phyloP scores from a whole-genome alignment of 2,797 vertebrate species.

The Chaunax sp. region DNA sequence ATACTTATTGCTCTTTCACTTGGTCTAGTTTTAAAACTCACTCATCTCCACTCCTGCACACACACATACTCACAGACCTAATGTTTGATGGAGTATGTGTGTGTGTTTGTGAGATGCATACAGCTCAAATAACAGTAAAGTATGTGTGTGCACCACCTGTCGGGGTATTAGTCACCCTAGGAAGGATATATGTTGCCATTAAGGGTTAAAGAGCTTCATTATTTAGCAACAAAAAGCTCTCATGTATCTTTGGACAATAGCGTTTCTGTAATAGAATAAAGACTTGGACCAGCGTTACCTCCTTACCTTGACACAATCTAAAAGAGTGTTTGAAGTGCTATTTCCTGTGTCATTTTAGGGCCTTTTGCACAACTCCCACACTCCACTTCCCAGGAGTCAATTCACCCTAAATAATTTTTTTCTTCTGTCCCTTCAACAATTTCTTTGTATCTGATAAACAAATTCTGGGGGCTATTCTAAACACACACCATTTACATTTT shows the following conservation, averaged over 20 bases:
- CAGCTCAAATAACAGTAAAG: conserved; percentile 53
- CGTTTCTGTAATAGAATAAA: conserved; percentile 9
- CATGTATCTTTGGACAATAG: conserved; percentile 13
- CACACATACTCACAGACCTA: no score
- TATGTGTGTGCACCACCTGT: conserved; percentile 52
- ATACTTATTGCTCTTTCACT: not conserved
- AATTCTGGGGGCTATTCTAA: not conserved
- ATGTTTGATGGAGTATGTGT: not conserved
- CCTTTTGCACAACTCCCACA: not conserved
- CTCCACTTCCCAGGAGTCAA: not conserved
- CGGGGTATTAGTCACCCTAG: conserved; percentile 51
- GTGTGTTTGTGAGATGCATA: conserved; percentile 8
- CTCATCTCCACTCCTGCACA: no score
- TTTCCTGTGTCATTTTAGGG: not conserved
- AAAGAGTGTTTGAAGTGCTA: not conserved
- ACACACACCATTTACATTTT: not conserved
- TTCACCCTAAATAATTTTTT: not conserved
- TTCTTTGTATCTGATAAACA: not conserved
- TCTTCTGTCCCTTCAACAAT: not conserved
- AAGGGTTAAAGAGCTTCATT: conserved; percentile 55
- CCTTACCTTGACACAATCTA: not conserved
- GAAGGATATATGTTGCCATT: conserved; percentile 16
- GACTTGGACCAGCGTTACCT: not conserved
- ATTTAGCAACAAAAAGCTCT: conserved; percentile 43
- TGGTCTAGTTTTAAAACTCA: not conserved